Evolutionary conservation across 2,888 invertebrate species (phyloP), one percentile per base, ranked within the genome.

Genomic region (Phragmatobia fuliginosa): DNA sequence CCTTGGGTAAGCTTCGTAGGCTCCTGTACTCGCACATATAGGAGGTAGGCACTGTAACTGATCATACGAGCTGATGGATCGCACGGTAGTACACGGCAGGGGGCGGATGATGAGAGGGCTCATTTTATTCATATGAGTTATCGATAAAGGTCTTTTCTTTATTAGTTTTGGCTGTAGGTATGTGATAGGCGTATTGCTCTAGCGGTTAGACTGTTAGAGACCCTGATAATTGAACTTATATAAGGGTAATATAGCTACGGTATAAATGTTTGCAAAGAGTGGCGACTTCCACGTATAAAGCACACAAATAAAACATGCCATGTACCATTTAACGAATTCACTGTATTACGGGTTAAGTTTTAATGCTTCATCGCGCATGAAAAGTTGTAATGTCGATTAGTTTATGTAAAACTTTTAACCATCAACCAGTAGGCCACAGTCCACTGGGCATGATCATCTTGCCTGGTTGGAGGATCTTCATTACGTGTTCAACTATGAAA

Each of bases 1-100:
- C 82, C 81, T 14, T 64, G 68, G 80, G 80, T 49, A 62, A 62
- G 33, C 66, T 67, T 62, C 33, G 52, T 61, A n/a, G n/a, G n/a
- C n/a, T n/a, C n/a, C n/a, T n/a, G n/a, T n/a, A n/a, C n/a, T n/a
- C n/a, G n/a, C n/a, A n/a, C n/a, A n/a, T n/a, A n/a, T n/a, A n/a
- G n/a, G n/a, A 62, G 18, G 28, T 62, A 62, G 38, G 36, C 36
- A 18, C 25, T 38, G 28, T 21, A 38, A 41, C 31, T 41, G 41
- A 38, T 8, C 56, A 11, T 31, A 41, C 62, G 4, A 21, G 28
- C 41, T 62, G 21, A 14, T 28, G 14, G 31, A 8, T 25, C 18
- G 11, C 21, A 62, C 28, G 4, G 36, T 32, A 16, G 7, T 16
- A 38, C 36, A 52, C 56, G 28, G 16, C 28, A 5, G 28, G 56